Evolutionary conservation across 2,888 invertebrate species (phyloP), one percentile per base, ranked within the genome.

Genomic region (Cylindroiulus punctatus): DNA sequence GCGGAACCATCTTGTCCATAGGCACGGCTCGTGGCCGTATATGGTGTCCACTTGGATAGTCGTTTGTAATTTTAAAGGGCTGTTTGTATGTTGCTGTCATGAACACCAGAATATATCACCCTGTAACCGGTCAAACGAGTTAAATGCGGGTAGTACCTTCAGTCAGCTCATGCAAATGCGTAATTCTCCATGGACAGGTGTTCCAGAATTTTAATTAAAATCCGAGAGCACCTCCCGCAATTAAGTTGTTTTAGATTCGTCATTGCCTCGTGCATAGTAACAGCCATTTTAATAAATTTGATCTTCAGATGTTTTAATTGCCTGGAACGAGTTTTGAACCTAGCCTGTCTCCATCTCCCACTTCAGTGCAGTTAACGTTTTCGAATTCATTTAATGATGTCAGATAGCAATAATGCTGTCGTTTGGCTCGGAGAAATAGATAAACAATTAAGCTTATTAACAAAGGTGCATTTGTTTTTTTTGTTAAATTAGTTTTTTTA

Each of bases 231-330:
- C 76, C 76, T 76, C 76, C 76, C 30, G 17, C 76, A 76, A 76
- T 76, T 76, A 76, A 76, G 76, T 76, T 76, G 76, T 30, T 26
- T 76, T 76, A 76, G 76, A 76, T 76, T 30, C 65, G 76, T 76
- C 76, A 76, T 76, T 76, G 76, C 26, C 30, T 26, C 14, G 8
- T 76, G 30, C 17, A 30, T 12, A 30, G 12, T 4, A 30, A 14
- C 26, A 30, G 76, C 26, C 12, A 30, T 30, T 76, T 76, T 76
- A 76, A 76, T 76, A 14, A 76, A 76, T 76, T 76, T 76, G 76
- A 30, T 76, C 30, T 76, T 76, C 76, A 76, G 30, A 76, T 76
- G 30, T 14, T 76, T 30, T 76, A 76, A 76, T 76, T 76, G 14
- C 14, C 30, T 76, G 17, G 8, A 76, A 14, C 76, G 30, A 14